These are phyloP conservation scores for Leuciscus waleckii DNA, from an alignment of 2,797 vertebrate species.

Conservation along the genomic window DNA sequence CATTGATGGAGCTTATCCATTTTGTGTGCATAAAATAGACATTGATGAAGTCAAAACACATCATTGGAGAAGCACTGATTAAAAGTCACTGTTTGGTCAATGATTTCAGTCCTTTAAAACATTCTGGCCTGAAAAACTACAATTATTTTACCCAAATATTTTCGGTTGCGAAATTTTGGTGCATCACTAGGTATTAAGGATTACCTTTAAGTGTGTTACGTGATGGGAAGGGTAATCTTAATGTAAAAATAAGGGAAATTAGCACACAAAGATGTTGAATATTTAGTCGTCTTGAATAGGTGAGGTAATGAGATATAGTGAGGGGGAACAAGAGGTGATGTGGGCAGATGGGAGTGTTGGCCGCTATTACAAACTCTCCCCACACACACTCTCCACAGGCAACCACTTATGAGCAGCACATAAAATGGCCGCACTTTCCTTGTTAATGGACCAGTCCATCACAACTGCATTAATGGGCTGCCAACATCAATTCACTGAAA, in stretches of 20 bases:
- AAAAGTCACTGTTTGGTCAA: no score
- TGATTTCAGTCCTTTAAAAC: neutral
- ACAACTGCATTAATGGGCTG: slow-evolving; percentile 29
- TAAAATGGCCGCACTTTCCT: slow-evolving; percentile 1
- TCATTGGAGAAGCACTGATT: no score
- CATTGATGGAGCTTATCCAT: neutral
- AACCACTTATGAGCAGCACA: slow-evolving; percentile 23
- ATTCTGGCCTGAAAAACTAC: neutral
- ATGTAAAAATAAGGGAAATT: neutral
- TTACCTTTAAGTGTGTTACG: neutral
- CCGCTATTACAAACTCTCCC: slow-evolving; percentile 4
- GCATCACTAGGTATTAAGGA: neutral
- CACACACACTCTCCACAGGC: slow-evolving; percentile 17
- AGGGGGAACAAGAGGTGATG: neutral
- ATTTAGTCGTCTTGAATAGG: slow-evolving; percentile 6
- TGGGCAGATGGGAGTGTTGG: neutral
- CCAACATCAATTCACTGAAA: slow-evolving; percentile 7
- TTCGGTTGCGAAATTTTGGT: neutral
- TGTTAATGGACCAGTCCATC: slow-evolving; percentile 30
- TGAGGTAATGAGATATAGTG: slow-evolving; percentile 26
- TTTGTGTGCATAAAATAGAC: neutral
- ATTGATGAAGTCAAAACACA: neutral
- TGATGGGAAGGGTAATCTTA: neutral
- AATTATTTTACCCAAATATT: no score
- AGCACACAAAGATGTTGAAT: neutral